These are phyloP conservation scores for Criorhina ranunculi DNA, from an alignment of 2,888 invertebrate genomes.

Conservation along the genomic window DNA sequence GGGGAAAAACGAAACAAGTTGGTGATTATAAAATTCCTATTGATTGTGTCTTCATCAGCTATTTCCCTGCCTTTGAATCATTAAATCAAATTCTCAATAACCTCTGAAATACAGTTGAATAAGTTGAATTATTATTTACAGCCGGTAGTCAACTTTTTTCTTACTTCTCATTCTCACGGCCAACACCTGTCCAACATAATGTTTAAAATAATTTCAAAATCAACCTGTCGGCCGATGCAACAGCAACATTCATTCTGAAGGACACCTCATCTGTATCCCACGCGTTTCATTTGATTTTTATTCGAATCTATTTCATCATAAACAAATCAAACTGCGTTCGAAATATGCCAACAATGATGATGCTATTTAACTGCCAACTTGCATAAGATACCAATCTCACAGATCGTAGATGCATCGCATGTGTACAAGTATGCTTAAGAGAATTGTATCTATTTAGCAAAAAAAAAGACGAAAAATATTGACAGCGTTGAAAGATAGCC, in stretches of 20 bases:
- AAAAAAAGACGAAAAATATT: slow-evolving; percentile 45
- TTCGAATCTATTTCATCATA: slow-evolving; percentile 67
- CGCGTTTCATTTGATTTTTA: slow-evolving; percentile 47
- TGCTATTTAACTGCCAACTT: slow-evolving; percentile 40
- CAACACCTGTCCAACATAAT: slow-evolving; percentile 30
- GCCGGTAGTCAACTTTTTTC: not conserved
- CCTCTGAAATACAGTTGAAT: not conserved
- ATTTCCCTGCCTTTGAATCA: not conserved
- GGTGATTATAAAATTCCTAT: no score
- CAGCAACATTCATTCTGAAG: slow-evolving; percentile 3
- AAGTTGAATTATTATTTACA: not conserved
- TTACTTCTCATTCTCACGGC: not conserved
- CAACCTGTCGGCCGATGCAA: slow-evolving; percentile 1
- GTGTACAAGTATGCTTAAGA: not conserved
- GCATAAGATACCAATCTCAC: slow-evolving; percentile 48
- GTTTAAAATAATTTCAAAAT: slow-evolving; percentile 13
- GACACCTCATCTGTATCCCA: slow-evolving; percentile 38
- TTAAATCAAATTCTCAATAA: not conserved
- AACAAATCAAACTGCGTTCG: slow-evolving; percentile 67
- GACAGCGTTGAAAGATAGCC: slow-evolving; percentile 75
- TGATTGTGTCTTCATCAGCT: not conserved
- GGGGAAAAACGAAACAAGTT: no score
- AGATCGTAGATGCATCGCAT: not conserved
- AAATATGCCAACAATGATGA: slow-evolving; percentile 53
- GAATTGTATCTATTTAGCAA: slow-evolving; percentile 58